Evolutionary conservation across 2,113 vertebrate genomes (phyloP).

Genomic region (Theropithecus gelada): DNA sequence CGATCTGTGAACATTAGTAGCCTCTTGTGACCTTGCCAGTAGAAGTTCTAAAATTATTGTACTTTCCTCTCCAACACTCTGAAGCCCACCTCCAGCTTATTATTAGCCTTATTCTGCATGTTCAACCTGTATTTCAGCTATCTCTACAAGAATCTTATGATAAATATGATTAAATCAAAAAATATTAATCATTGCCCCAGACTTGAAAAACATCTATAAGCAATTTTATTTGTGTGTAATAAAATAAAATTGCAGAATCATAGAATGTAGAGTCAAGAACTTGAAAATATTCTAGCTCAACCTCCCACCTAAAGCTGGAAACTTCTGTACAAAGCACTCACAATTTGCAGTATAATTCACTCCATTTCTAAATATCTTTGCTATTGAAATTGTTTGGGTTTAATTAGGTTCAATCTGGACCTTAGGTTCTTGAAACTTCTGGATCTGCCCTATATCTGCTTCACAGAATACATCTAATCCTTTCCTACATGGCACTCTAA

Average conservation of each 20-base stretch:
- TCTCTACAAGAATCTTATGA: constrained; percentile 49
- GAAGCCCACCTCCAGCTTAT: not conserved
- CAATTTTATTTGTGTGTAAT: not conserved
- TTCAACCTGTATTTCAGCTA: constrained; percentile 20
- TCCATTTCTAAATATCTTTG: not conserved
- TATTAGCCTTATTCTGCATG: not conserved
- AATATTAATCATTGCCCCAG: not conserved
- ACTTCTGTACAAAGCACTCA: not conserved
- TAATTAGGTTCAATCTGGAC: not conserved
- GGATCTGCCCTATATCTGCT: not conserved
- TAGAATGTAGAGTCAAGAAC: not conserved
- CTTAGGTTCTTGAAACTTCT: constrained; percentile 3
- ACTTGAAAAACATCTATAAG: constrained; percentile 3
- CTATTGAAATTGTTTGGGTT: not conserved
- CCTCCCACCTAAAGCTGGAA: not conserved
- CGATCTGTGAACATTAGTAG: not conserved
- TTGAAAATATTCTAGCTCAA: not conserved
- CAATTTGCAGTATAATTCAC: not conserved
- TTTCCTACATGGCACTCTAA: not conserved
- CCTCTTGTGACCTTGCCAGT: not conserved
- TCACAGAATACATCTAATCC: not conserved
- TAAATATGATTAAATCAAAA: not conserved
- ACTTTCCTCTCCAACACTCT: constrained; percentile 43
- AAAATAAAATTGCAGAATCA: not conserved
- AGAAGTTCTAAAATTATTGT: constrained; percentile 2